These are phyloP conservation scores for Netelia inedita DNA, from an alignment of 2,888 invertebrate genomes.

Conservation along the genomic window DNA sequence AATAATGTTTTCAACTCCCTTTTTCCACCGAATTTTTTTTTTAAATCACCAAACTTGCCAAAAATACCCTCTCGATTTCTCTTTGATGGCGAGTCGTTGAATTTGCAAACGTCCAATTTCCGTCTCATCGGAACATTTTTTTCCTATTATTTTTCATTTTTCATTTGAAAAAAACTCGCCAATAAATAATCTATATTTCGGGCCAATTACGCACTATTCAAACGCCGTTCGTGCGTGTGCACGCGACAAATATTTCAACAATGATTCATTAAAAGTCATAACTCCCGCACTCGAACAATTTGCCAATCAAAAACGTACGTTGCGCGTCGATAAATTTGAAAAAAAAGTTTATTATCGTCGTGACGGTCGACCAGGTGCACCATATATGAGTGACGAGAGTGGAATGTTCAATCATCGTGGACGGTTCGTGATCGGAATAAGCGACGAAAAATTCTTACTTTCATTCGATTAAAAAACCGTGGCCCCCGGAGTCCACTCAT, in stretches of 20 bases:
- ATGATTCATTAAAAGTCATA: not conserved
- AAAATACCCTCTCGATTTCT: too few relatives aligned
- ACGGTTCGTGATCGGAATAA: conserved; percentile 58
- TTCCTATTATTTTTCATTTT: too few relatives aligned
- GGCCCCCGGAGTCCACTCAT: conserved; percentile 28
- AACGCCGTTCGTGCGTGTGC: not conserved
- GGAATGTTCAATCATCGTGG: conserved; percentile 51
- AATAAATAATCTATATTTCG: not conserved
- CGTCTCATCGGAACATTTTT: too few relatives aligned
- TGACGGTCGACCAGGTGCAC: conserved; percentile 2
- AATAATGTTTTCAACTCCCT: too few relatives aligned
- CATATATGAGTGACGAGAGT: conserved; percentile 26
- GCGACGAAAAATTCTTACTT: conserved; percentile 39
- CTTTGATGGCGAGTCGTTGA: too few relatives aligned
- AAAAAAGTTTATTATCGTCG: conserved; percentile 24
- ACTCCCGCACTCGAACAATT: conserved; percentile 27
- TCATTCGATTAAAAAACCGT: conserved; percentile 56
- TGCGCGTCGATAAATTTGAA: conserved; percentile 28
- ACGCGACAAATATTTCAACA: conserved; percentile 8
- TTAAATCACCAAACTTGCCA: too few relatives aligned
- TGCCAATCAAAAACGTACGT: conserved; percentile 49
- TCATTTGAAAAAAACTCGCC: not conserved
- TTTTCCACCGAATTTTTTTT: too few relatives aligned
- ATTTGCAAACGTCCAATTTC: too few relatives aligned
- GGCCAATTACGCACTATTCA: not conserved